Conservation (phyloP, 2,888 invertebrate genomes). For the Boloria euphrosyne region DNA sequence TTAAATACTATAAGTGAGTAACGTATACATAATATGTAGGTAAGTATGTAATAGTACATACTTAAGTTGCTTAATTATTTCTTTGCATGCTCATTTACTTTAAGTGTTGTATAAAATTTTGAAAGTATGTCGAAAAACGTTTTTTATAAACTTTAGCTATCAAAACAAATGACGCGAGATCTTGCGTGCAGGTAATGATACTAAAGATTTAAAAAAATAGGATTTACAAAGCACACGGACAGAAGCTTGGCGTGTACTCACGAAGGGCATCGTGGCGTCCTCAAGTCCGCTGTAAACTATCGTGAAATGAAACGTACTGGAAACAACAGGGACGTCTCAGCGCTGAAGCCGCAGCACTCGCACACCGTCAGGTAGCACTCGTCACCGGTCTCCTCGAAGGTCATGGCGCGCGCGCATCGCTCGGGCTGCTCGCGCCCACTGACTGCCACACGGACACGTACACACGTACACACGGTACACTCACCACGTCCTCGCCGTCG, state of each 20-base stretch:
- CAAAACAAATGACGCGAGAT: not conserved
- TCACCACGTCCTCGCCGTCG: constrained; percentile 64
- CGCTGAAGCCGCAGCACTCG: constrained; percentile 81
- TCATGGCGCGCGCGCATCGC: constrained; percentile 80
- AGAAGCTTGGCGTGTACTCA: constrained; percentile 67
- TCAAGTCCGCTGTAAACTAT: constrained; percentile 65
- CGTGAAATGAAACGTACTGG: constrained; percentile 79
- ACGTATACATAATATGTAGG: too few species aligned
- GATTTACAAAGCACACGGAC: constrained; percentile 54
- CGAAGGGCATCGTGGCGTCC: constrained; percentile 71
- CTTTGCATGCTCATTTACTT: too few species aligned
- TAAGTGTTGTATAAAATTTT: too few species aligned
- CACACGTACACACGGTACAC: constrained; percentile 42
- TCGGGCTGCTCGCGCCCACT: constrained; percentile 65
- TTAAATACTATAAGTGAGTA: too few species aligned
- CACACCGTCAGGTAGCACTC: constrained; percentile 77
- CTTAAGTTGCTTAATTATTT: too few species aligned
- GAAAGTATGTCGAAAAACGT: not conserved
- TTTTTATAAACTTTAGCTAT: not conserved
- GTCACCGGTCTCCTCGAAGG: constrained; percentile 77
- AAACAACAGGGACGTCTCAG: constrained; percentile 74
- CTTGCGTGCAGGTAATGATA: not conserved
- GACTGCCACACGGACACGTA: constrained; percentile 42
- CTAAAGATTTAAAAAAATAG: constrained; percentile 5
- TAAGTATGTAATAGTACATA: not conserved